Evolutionary conservation across 2,888 invertebrate genomes (phyloP).

Genomic region (Himalopsyche tibetana): DNA sequence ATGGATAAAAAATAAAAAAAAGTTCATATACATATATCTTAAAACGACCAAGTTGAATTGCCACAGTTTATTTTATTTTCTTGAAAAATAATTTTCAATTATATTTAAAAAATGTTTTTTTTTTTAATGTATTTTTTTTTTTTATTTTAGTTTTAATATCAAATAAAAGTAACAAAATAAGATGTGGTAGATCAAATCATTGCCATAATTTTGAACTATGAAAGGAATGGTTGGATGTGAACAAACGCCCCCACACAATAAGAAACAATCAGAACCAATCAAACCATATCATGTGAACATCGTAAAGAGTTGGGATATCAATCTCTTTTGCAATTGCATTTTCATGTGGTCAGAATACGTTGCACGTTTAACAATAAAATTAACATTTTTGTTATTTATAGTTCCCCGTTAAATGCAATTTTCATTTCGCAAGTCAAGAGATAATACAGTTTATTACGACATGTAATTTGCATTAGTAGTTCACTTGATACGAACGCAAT

Average conservation of each 20-base stretch:
- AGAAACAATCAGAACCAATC: slow-evolving; percentile 22
- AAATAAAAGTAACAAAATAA: too few species aligned
- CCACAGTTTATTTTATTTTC: too few species aligned
- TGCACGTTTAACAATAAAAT: slow-evolving; percentile 61
- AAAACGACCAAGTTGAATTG: too few species aligned
- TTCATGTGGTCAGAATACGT: slow-evolving; percentile 49
- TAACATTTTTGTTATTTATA: slow-evolving; percentile 64
- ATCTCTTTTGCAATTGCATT: slow-evolving; percentile 26
- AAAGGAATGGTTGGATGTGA: not conserved
- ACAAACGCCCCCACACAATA: not conserved
- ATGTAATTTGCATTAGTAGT: slow-evolving; percentile 65
- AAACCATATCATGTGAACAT: slow-evolving; percentile 20
- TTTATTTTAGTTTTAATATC: too few species aligned
- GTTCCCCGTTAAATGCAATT: slow-evolving; percentile 59
- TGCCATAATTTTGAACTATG: too few species aligned
- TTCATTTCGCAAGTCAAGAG: slow-evolving; percentile 64
- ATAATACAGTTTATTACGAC: slow-evolving; percentile 65
- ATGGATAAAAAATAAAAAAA: too few species aligned
- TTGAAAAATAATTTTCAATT: too few species aligned
- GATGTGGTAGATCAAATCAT: too few species aligned
- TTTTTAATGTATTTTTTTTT: too few species aligned
- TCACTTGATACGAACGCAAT: slow-evolving; percentile 62
- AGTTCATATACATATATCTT: too few species aligned
- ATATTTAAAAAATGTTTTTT: too few species aligned
- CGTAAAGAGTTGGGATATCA: slow-evolving; percentile 20